Base-by-base conservation (phyloP, 2,888 invertebrate species). In the Asteroscopus sphinx region DNA sequence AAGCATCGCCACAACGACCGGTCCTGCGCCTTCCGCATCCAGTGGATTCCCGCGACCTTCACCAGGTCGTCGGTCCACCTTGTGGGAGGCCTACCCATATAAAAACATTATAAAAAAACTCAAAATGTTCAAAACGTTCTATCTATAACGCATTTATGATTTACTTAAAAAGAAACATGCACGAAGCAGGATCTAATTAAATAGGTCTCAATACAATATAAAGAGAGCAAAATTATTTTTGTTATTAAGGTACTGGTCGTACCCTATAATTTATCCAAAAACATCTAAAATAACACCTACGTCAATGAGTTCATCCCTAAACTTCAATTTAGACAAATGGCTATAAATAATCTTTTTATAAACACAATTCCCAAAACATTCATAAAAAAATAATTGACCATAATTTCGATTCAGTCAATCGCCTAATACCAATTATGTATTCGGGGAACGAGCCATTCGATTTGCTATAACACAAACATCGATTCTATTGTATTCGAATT, bases 401-500 rank as follows among this genome's bases (percentile, higher is more conserved):
- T 55, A 68, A 75, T 72, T 59, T 56, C 32, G 32, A 71, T 60
- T 59, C 68, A 69, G 49, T 64, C 66, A 67, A 67, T 73, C 67
- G 62, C 47, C 55, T 56, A 41, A 56, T 56, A 63, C 75, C 79
- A 79, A 83, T 83, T 76, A 81, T 42, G 63, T 71, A 82, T 82
- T 79, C 84, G 33, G 41, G 45, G 64, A 71, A 68, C 68, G 68
- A 66, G 45, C 52, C 49, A 62, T 49, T 55, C 65, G 51, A 68
- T 64, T 72, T 69, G 65, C 69, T 68, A 70, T 66, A 67, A 72
- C 68, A 65, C 62, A 73, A 65, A 67, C 48, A 71, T 73, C 61
- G 70, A 73, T 73, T 71, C 77, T 64, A 85, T 85, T 85, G 86
- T 85, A 74, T 77, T 78, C 69, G 70, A 78, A 81, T 81, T 78